Percentiles rank a stretch among this genome's conserved stretches.
Conservation (phyloP, 2,888 invertebrate genomes). For the Heliconius charithonia region DNA sequence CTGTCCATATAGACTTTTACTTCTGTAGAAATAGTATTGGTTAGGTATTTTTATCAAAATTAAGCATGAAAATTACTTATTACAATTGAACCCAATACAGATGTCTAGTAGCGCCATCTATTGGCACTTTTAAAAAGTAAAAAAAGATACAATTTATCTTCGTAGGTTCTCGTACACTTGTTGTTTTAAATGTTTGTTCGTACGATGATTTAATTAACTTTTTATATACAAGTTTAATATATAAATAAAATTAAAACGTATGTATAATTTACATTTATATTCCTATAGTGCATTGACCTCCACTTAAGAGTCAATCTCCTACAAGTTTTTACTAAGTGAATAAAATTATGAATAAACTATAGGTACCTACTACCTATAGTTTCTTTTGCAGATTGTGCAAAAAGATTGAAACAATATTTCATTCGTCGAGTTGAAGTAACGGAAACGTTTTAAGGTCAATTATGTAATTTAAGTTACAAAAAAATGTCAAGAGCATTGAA, state of each 20-base stretch:
- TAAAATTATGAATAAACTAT: slow-evolving; percentile 13
- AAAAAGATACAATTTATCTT: background rate
- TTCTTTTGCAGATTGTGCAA: slow-evolving; percentile 4
- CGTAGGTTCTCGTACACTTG: background rate
- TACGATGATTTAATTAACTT: background rate
- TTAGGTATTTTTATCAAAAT: background rate
- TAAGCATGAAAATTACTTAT: slow-evolving; percentile 20
- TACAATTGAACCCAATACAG: slow-evolving; percentile 12
- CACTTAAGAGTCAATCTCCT: background rate
- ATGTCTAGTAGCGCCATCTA: slow-evolving; percentile 46
- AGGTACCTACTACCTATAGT: background rate
- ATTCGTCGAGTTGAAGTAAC: slow-evolving; percentile 12
- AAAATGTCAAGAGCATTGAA: slow-evolving; percentile 8
- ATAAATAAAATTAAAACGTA: slow-evolving; percentile 3
- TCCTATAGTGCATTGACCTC: slow-evolving; percentile 13
- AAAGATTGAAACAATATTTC: slow-evolving; percentile 7
- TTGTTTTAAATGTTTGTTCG: background rate
- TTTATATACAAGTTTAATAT: background rate
- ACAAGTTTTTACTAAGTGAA: slow-evolving; percentile 15
- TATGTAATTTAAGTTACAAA: background rate
- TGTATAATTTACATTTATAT: background rate
- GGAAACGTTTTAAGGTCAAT: slow-evolving; percentile 15
- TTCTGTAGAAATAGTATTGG: background rate
- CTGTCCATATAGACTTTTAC: background rate
- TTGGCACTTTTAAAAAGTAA: slow-evolving; percentile 1